phyloP scores from a whole-genome alignment of 1,140 invertebrate genomes.

The Matsumurasca onukii region DNA sequence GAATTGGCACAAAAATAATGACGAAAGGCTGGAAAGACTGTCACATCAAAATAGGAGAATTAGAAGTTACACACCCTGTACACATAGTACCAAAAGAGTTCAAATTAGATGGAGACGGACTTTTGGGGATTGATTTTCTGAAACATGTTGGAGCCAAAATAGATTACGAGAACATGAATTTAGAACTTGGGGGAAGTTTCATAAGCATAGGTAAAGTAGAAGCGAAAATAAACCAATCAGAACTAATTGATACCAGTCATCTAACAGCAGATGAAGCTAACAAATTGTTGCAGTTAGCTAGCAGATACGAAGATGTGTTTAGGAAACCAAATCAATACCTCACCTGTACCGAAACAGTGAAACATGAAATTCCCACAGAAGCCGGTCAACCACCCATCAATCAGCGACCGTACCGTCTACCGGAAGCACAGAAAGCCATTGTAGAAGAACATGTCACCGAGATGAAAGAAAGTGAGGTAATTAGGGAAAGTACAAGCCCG shows the following conservation, averaged over 20 bases:
- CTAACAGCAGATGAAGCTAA: slow-evolving; percentile 4
- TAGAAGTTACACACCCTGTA: background rate
- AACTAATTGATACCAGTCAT: background rate
- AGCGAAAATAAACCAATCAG: background rate
- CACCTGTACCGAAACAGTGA: background rate
- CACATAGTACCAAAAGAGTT: background rate
- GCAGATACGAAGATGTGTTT: slow-evolving; percentile 1
- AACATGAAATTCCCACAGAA: slow-evolving; percentile 9
- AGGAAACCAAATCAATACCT: slow-evolving; percentile 14
- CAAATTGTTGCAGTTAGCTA: background rate
- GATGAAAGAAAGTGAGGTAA: slow-evolving; percentile 4
- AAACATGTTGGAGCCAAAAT: slow-evolving; percentile 4
- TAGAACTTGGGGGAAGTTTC: background rate
- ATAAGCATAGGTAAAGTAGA: background rate
- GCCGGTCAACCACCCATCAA: slow-evolving; percentile 14
- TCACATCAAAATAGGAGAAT: slow-evolving; percentile 2
- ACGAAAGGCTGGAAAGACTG: background rate
- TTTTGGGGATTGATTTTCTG: slow-evolving; percentile 20
- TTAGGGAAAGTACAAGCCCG: slow-evolving; percentile 21
- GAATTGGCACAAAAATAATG: background rate
- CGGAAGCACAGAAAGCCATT: slow-evolving; percentile 17
- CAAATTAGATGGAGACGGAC: slow-evolving; percentile 13
- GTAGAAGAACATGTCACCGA: slow-evolving; percentile 5
- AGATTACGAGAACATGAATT: slow-evolving; percentile 15
- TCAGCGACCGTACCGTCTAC: slow-evolving; percentile 11